Evolutionary conservation across 1,140 invertebrate genomes (phyloP), one percentile per base, ranked within the genome.

Genomic region (Mizuhopecten yessoensis): DNA sequence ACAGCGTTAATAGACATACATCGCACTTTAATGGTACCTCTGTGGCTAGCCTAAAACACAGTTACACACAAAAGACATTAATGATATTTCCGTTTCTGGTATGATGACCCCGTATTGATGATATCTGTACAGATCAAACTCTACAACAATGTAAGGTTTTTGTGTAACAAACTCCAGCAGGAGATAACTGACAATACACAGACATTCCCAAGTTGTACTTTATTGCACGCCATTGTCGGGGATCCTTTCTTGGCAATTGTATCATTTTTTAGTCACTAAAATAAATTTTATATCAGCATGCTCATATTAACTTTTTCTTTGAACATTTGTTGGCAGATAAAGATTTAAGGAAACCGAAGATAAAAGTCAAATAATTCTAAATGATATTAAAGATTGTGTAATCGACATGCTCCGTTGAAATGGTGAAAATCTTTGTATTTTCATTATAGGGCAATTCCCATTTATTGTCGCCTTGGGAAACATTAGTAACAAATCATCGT

Each of bases 1-100:
- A 29, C 29, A 1, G 17, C 57, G 1, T n/a, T 75, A 75, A 29
- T 13, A 75, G 5, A 17, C 57, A 75, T 9, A 0, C 57, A 75
- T 75, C 9, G 57, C 57, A 75, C 57, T 75, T 75, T 75, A 75
- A 75, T 75, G 57, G 17, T 75, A 75, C 57, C 15, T 75, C 57
- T 75, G 57, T n/a, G 57, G 29, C 57, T 75, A 0, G 1, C 42
- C 9, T 45, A 13, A 45, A 45, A 45, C 9, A 45, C n/a, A 75
- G 23, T 29, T 75, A n/a, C 23, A 75, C n/a, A 75, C 57, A 75
- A n/a, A 75, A 29, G 42, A 29, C n/a, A 75, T 29, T 29, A n/a
- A 75, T 75, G 57, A 75, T 75, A 75, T n/a, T 9, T 29, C 9
- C 0, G 0, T n/a, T 75, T 75, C 57, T 75, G 57, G 57, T 75